These are phyloP conservation scores for Euwallacea fornicatus DNA, from an alignment of 1,140 invertebrate genomes.

Conservation along the genomic window DNA sequence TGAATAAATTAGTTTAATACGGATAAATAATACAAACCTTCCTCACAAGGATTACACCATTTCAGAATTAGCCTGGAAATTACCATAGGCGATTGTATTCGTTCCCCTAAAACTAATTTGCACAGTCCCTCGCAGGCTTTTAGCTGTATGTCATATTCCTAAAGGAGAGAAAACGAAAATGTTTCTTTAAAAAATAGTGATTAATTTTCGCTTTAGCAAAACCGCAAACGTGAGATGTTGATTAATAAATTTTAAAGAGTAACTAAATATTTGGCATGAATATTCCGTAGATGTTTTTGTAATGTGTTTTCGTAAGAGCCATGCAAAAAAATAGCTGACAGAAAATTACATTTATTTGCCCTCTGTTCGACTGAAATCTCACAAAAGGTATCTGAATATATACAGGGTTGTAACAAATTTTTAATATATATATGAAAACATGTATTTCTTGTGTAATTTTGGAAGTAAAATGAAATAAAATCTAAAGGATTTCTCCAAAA, in stretches of 20 bases:
- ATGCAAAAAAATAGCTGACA: too few relatives aligned
- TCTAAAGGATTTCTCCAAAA: neutral
- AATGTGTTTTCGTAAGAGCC: too few relatives aligned
- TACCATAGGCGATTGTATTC: slow-evolving; percentile 31
- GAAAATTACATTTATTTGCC: too few relatives aligned
- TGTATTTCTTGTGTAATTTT: too few relatives aligned
- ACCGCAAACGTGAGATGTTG: neutral
- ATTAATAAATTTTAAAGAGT: neutral
- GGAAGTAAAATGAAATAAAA: too few relatives aligned
- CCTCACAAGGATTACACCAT: slow-evolving; percentile 39
- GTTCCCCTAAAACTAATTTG: slow-evolving; percentile 36
- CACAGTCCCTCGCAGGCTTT: slow-evolving; percentile 38
- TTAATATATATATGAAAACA: too few relatives aligned
- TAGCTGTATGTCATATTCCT: slow-evolving; percentile 41
- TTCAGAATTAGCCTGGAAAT: slow-evolving; percentile 40
- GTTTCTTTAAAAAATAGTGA: neutral
- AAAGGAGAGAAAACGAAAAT: slow-evolving; percentile 22
- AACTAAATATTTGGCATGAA: too few relatives aligned
- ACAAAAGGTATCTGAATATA: too few relatives aligned
- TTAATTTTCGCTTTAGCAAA: neutral
- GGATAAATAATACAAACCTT: slow-evolving; percentile 26
- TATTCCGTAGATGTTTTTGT: too few relatives aligned
- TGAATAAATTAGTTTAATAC: slow-evolving; percentile 4
- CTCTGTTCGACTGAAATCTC: too few relatives aligned
- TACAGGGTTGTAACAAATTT: too few relatives aligned